phyloP scores from a whole-genome alignment of 2,113 vertebrate genomes.

The Tachycineta bicolor region DNA sequence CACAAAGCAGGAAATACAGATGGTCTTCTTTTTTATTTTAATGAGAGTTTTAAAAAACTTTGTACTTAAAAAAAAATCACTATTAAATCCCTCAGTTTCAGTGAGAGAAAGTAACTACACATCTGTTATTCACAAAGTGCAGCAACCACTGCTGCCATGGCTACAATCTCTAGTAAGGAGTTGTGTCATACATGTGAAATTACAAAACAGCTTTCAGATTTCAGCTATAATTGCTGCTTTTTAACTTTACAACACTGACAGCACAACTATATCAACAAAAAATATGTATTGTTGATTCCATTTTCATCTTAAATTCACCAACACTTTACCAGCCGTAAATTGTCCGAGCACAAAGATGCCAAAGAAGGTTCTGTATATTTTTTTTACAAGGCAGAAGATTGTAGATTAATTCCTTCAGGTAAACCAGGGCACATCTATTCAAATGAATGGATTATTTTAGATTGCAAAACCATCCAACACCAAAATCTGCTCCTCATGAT shows the following conservation, averaged over 20 bases:
- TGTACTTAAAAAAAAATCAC: neutral
- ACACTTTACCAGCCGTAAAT: neutral
- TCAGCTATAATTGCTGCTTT: slow-evolving; percentile 26
- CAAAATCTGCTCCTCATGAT: neutral
- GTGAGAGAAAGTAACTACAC: neutral
- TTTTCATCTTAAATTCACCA: neutral
- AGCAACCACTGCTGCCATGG: slow-evolving; percentile 42
- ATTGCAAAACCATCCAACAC: neutral
- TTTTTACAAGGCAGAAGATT: neutral
- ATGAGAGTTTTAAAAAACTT: neutral
- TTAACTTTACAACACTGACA: neutral
- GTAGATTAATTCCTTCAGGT: neutral
- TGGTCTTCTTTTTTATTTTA: neutral
- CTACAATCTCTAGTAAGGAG: slow-evolving; percentile 26
- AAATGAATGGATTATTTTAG: neutral
- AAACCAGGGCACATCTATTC: neutral
- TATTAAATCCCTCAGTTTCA: neutral
- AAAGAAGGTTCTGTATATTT: neutral
- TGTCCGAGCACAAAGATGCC: neutral
- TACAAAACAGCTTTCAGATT: neutral
- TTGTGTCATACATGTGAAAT: neutral
- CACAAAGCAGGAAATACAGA: neutral
- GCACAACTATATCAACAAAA: neutral
- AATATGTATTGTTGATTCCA: neutral
- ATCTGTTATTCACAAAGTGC: neutral